phyloP scores from a whole-genome alignment of 2,113 vertebrate genomes.

The Rhinolophus sinicus region DNA sequence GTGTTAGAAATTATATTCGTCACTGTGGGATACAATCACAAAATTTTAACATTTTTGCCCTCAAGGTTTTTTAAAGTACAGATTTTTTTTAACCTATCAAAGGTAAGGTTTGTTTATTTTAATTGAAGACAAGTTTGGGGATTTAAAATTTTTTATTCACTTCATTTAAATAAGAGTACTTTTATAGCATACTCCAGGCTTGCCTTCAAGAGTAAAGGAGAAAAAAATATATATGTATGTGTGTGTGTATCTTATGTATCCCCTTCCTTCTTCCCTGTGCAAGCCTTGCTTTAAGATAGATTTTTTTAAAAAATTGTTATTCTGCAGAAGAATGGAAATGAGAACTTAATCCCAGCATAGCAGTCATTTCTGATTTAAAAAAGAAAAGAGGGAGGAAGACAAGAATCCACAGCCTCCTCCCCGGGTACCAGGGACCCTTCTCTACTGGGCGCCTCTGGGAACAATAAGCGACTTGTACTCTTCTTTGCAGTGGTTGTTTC shows the following conservation, averaged over 20 bases:
- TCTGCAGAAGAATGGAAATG: constrained; percentile 7
- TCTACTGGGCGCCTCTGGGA: constrained; percentile 34
- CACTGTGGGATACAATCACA: neutral
- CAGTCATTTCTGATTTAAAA: neutral
- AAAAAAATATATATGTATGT: neutral
- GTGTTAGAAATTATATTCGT: constrained; percentile 5
- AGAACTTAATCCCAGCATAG: neutral
- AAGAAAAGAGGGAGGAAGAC: neutral
- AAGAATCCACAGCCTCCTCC: constrained; percentile 21
- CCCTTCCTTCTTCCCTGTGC: neutral
- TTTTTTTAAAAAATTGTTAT: constrained; percentile 32
- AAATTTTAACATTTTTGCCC: constrained; percentile 1
- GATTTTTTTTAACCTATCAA: neutral
- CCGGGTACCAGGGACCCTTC: constrained; percentile 44
- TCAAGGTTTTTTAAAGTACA: neutral
- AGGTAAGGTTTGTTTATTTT: neutral
- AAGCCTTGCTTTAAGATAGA: neutral
- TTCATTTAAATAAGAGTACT: constrained; percentile 29
- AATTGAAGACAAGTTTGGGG: constrained; percentile 23
- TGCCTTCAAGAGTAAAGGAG: neutral
- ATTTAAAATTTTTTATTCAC: neutral
- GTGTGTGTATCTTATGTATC: neutral
- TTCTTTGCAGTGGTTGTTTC: constrained; percentile 62
- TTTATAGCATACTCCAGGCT: neutral
- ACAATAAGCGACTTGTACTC: constrained; percentile 55